Evolutionary conservation across 2,888 invertebrate species (phyloP), one percentile per base, ranked within the genome.

Genomic region (Lysandra bellargus): DNA sequence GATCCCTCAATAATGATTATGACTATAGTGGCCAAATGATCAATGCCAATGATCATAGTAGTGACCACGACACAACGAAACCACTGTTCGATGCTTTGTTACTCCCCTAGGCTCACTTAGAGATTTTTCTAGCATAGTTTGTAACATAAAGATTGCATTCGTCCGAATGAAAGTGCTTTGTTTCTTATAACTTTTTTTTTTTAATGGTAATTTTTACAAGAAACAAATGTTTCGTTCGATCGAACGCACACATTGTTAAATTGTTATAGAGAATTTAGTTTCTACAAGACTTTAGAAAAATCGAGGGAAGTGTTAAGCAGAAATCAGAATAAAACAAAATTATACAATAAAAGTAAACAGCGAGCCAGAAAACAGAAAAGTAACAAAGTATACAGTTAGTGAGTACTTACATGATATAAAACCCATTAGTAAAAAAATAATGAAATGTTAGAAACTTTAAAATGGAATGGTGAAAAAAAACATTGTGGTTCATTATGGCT

Each of bases 321-420:
- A 53, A 61, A 30, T 17, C 33, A 78, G 75, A 53, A 72, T 33
- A 69, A 77, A 60, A 78, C 33, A 73, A 78, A 75, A 79, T 78
- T 78, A 79, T 79, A 80, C 53, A 78, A 80, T 37, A 78, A 78
- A 79, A 81, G 78, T 78, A 83, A 57, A 74, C 37, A 78, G 60
- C 81, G 87, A 88, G 88, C 88, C 88, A 85, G 88, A 91, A 91
- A 89, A 91, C 89, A 53, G 76, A 76, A 76, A 89, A 91, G 92
- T 91, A 92, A 90, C 88, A 91, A 90, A 89, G 87, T 86, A 83
- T 85, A 84, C 83, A 87, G 91, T 93, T 93, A 93, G 91, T 91
- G 85, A 86, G 88, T 87, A 90, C 37, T 37, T 37, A 40, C 88
- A 86, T 88, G 88, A 87, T 87, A 85, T 85, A 88, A 90, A 76